phyloP scores from a whole-genome alignment of 2,888 invertebrate genomes.

The Diadromus collaris region DNA sequence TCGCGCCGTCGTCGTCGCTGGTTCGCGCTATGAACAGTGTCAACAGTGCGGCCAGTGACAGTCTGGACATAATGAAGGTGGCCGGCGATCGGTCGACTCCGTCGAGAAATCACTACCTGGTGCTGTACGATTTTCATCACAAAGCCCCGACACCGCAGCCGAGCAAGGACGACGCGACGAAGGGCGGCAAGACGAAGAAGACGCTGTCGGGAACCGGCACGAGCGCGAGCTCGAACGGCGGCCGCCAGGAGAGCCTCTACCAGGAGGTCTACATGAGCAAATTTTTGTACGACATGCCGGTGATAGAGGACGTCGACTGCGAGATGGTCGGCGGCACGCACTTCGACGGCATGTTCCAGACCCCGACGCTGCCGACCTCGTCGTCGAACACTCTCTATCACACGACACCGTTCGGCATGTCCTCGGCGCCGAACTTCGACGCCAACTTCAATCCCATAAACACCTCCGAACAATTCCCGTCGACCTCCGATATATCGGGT shows the following conservation, averaged over 20 bases:
- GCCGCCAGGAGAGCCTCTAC: slow-evolving; percentile 78
- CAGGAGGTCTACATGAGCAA: slow-evolving; percentile 78
- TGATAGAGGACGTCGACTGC: slow-evolving; percentile 78
- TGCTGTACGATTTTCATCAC: slow-evolving; percentile 87
- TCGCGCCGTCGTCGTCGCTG: slow-evolving; percentile 78
- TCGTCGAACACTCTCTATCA: slow-evolving; percentile 74
- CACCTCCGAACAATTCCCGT: slow-evolving; percentile 73
- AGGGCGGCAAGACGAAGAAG: slow-evolving; percentile 79
- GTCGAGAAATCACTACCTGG: slow-evolving; percentile 81
- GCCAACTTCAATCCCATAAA: slow-evolving; percentile 77
- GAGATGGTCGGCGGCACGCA: slow-evolving; percentile 76
- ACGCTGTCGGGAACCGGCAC: slow-evolving; percentile 81
- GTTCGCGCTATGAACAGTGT: slow-evolving; percentile 91
- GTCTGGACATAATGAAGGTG: slow-evolving; percentile 81
- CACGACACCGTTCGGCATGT: slow-evolving; percentile 64
- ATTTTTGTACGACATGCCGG: slow-evolving; percentile 77
- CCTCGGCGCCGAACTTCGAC: slow-evolving; percentile 72
- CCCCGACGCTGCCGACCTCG: slow-evolving; percentile 73
- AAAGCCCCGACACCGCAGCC: slow-evolving; percentile 81
- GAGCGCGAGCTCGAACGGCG: slow-evolving; percentile 80
- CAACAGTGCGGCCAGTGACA: slow-evolving; percentile 83
- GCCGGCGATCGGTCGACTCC: slow-evolving; percentile 74
- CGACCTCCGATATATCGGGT: slow-evolving; percentile 74
- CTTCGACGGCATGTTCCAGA: slow-evolving; percentile 73
- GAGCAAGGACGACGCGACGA: slow-evolving; percentile 77